Evolutionary conservation across 2,888 invertebrate species (phyloP).

Genomic region (Amiota mariae): DNA sequence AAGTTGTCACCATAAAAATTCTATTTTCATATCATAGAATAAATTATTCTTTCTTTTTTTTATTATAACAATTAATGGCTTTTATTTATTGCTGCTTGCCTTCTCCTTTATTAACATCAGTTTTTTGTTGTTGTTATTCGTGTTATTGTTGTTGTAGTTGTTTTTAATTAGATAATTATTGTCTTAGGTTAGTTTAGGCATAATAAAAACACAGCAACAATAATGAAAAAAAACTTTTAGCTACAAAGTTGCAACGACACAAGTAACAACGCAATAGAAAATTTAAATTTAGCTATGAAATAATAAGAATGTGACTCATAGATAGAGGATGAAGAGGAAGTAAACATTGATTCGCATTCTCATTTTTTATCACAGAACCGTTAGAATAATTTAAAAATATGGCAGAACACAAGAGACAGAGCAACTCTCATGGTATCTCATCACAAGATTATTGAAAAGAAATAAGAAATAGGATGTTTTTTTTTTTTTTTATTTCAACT

Average conservation of each 20-base stretch:
- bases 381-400: too few relatives aligned
- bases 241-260: background rate
- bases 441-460: too few relatives aligned
- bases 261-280: background rate
- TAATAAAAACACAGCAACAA: conserved; percentile 31
- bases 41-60: conserved; percentile 40
- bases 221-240: conserved; percentile 39
- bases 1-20: conserved; percentile 23
- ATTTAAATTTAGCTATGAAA: background rate
- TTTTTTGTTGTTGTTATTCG: too few relatives aligned
- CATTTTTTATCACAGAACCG: too few relatives aligned
- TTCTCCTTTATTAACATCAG: conserved; percentile 30
- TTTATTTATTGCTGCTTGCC: background rate
- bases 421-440: too few relatives aligned
- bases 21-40: conserved; percentile 41
- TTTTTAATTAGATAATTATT: conserved; percentile 64
- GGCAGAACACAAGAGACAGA: too few relatives aligned
- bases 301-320: conserved; percentile 45
- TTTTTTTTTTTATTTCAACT: too few relatives aligned
- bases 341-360: too few relatives aligned
- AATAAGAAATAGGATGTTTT: too few relatives aligned
- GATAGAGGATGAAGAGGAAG: background rate
- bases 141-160: conserved; percentile 33
- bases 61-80: background rate
- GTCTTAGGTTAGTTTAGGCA: conserved; percentile 68